These are phyloP conservation scores for Platycheirus rosarum DNA, from an alignment of 2,888 invertebrate genomes.

Conservation along the genomic window DNA sequence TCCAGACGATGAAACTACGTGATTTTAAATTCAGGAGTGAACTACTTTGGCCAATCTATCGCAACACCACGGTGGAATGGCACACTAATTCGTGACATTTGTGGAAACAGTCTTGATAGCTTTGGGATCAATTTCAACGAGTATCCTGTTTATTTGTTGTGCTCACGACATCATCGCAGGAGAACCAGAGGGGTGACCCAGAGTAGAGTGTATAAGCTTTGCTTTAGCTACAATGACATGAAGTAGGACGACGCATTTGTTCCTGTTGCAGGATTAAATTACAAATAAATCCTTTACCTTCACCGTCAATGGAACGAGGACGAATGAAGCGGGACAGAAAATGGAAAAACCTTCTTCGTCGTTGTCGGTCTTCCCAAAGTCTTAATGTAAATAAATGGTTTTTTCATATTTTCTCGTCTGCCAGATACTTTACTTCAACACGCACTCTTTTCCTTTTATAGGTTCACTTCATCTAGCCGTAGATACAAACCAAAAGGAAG, in stretches of 20 bases:
- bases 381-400: constrained; percentile 70
- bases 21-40: constrained; percentile 50
- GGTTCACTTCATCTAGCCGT: constrained; percentile 10
- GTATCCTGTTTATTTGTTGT: constrained; percentile 64
- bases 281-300: constrained; percentile 66
- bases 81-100: constrained; percentile 66
- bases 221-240: constrained; percentile 55
- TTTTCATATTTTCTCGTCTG: constrained; percentile 63
- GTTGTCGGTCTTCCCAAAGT: constrained; percentile 15
- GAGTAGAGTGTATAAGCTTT: constrained; percentile 52
- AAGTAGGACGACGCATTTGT: constrained; percentile 71
- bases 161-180: constrained; percentile 34
- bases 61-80: not conserved
- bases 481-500: not conserved
- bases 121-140: constrained; percentile 62
- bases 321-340: constrained; percentile 2
- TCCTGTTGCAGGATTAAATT: constrained; percentile 68
- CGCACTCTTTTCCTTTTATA: constrained; percentile 29
- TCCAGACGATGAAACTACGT: constrained; percentile 3
- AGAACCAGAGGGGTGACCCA: constrained; percentile 13
- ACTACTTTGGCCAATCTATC: constrained; percentile 49
- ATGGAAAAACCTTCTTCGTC: not conserved
- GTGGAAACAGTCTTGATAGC: constrained; percentile 47
- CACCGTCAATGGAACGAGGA: constrained; percentile 3
- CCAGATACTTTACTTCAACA: constrained; percentile 18